These are phyloP conservation scores for Chondrilla cf. caribensis DNA, from an alignment of 37 sponge, comb jelly and placozoan genomes.

Conservation along the genomic window DNA sequence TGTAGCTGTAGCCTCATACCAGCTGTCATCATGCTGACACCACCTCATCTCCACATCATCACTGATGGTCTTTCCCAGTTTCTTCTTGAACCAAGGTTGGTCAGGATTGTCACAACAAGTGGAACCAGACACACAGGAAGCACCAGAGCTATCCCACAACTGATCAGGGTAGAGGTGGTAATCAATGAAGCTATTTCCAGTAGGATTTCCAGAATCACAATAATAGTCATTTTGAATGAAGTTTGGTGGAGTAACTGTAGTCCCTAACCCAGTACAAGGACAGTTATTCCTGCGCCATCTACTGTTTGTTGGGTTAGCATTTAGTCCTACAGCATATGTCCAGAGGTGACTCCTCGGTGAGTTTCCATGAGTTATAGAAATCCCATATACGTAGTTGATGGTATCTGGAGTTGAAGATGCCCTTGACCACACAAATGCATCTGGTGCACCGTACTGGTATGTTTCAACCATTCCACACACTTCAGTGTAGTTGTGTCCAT, in stretches of 20 bases:
- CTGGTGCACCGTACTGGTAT: not conserved
- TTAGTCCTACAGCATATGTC: slow-evolving; percentile 7
- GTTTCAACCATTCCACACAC: slow-evolving; percentile 18
- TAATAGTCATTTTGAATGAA: not conserved
- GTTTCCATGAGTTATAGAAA: not conserved
- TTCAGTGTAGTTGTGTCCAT: not conserved
- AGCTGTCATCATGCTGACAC: no score
- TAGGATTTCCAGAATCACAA: not conserved
- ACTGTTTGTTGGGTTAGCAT: no score
- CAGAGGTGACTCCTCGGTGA: not conserved
- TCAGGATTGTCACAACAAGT: no score
- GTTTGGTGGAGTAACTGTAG: not conserved
- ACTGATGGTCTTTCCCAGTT: no score
- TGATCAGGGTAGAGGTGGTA: not conserved
- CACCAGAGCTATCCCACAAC: not conserved
- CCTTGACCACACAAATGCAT: not conserved
- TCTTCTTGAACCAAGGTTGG: no score
- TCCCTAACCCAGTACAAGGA: not conserved
- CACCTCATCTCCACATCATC: no score
- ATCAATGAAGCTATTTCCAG: not conserved
- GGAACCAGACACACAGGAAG: no score
- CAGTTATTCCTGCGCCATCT: no score
- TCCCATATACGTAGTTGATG: not conserved
- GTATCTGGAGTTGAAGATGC: not conserved
- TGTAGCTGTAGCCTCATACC: no score